phyloP scores from a whole-genome alignment of 1,140 invertebrate species.

The Eciton burchellii region DNA sequence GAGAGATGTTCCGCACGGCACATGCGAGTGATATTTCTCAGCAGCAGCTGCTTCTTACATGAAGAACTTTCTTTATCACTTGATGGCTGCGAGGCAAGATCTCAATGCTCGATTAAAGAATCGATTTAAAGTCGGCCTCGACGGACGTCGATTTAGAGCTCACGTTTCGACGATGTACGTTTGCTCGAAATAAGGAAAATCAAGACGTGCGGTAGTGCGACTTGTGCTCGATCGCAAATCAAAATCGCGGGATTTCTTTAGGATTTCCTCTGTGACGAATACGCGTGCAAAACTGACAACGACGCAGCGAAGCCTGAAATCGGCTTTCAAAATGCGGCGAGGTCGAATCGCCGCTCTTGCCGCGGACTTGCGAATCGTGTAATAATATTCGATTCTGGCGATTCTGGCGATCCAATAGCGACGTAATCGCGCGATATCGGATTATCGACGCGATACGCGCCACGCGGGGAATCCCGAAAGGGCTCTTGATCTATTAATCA shows the following conservation, averaged over 20 bases:
- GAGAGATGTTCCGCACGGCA: neutral
- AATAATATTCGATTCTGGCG: slow-evolving; percentile 6
- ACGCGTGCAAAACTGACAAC: slow-evolving; percentile 1
- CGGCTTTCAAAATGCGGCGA: slow-evolving; percentile 41
- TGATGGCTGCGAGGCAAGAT: slow-evolving; percentile 53
- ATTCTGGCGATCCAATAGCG: slow-evolving; percentile 30
- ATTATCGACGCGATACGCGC: neutral
- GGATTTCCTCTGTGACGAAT: neutral
- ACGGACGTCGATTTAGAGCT: slow-evolving; percentile 26
- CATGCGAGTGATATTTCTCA: slow-evolving; percentile 36
- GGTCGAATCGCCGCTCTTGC: slow-evolving; percentile 47
- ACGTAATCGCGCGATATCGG: slow-evolving; percentile 18
- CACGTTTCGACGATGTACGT: neutral
- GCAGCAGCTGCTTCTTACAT: slow-evolving; percentile 19
- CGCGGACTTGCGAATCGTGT: slow-evolving; percentile 27
- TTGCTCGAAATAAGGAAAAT: slow-evolving; percentile 43
- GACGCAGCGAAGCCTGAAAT: slow-evolving; percentile 60
- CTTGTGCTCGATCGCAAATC: slow-evolving; percentile 50
- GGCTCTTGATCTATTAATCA: neutral
- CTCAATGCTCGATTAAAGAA: slow-evolving; percentile 61
- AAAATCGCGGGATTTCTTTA: slow-evolving; percentile 20
- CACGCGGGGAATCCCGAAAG: neutral
- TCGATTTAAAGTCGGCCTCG: slow-evolving; percentile 59
- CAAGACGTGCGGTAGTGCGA: neutral
- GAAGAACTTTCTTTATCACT: too few relatives aligned